Evolutionary conservation across 1,140 invertebrate species (phyloP), one percentile per base, ranked within the genome.

Genomic region (Cherax destructor): DNA sequence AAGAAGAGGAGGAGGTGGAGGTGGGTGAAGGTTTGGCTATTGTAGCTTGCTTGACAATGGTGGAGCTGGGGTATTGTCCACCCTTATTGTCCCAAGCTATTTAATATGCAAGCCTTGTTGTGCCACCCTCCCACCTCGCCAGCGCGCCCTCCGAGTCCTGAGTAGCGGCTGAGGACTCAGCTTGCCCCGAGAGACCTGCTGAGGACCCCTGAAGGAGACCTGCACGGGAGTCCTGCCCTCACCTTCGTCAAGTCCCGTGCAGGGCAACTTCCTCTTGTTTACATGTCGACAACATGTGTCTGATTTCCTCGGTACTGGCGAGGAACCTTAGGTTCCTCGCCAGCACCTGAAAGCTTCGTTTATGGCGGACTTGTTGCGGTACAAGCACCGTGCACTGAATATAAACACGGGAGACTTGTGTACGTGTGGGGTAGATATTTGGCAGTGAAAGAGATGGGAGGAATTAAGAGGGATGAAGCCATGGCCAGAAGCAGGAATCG

Each of bases 41-140:
- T 87, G 85, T 87, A 87, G 50, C 85, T 21, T 24, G 74, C 24
- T 78, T 79, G 85, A 87, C 85, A 87, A 87, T 87, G 85, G 85
- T 52, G 47, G 50, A 50, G 76, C 52, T 24, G 56, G 76, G 7
- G 24, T 49, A 86, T 86, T 86, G 83, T 86, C 16, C 21, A 52
- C 6, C 50, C 74, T 24, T 76, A 87, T 87, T 87, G 85, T 87
- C 30, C 21, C 49, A 1, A 78, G 47, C 85, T 87, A 87, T 87
- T 87, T 87, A 87, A 87, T 87, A 87, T 87, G 85, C 85, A 87
- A 77, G 69, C 49, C 85, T 30, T 24, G 85, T 87, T 77, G 85
- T 87, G 85, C 74, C 85, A 61, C 85, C 85, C 24, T 61, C 52
- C 24, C 69, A 18, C 83, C 83, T 74, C 47, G 52, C 61, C 72